Percentiles rank a stretch among this genome's conserved stretches.
These are phyloP conservation scores for Apostichopus californicus DNA, from an alignment of 35 echinoderm and acorn worm genomes.

Conservation along the genomic window DNA sequence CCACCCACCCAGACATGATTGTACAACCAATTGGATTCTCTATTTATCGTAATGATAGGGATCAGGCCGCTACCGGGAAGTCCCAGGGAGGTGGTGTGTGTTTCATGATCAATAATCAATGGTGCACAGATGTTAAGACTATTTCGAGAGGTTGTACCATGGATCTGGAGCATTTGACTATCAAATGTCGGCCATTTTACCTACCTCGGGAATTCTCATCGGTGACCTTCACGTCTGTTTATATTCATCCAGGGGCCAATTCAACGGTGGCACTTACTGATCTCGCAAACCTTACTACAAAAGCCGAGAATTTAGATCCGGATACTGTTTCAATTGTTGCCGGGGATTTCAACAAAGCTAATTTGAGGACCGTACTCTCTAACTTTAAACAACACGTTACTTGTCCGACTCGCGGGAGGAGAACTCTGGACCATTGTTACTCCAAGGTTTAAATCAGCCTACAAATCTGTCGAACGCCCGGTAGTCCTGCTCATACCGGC, in stretches of 20 bases:
- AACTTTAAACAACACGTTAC: conserved; percentile 48
- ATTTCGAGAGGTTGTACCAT: background rate
- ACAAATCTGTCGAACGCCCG: too few species aligned
- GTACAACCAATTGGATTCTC: too few species aligned
- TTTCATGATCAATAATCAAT: too few species aligned
- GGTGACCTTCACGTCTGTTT: background rate
- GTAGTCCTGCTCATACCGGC: too few species aligned
- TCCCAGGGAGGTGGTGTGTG: too few species aligned
- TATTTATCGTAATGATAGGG: too few species aligned
- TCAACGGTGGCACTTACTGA: background rate
- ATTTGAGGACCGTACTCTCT: conserved; percentile 21
- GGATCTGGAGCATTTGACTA: conserved; percentile 32
- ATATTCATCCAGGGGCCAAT: background rate
- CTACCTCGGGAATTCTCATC: conserved; percentile 25
- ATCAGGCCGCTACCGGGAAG: too few species aligned
- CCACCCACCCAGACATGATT: too few species aligned
- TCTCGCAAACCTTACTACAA: background rate
- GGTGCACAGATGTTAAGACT: background rate
- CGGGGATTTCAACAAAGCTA: conserved; percentile 52
- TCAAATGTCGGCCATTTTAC: conserved; percentile 52
- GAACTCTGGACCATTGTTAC: conserved; percentile 33
- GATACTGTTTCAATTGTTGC: conserved; percentile 28
- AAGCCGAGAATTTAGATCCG: conserved; percentile 6
- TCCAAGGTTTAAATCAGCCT: background rate
- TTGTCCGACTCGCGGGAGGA: conserved; percentile 10